Conservation (phyloP, 2,797 vertebrate species). For the Pseudopleuronectes americanus region DNA sequence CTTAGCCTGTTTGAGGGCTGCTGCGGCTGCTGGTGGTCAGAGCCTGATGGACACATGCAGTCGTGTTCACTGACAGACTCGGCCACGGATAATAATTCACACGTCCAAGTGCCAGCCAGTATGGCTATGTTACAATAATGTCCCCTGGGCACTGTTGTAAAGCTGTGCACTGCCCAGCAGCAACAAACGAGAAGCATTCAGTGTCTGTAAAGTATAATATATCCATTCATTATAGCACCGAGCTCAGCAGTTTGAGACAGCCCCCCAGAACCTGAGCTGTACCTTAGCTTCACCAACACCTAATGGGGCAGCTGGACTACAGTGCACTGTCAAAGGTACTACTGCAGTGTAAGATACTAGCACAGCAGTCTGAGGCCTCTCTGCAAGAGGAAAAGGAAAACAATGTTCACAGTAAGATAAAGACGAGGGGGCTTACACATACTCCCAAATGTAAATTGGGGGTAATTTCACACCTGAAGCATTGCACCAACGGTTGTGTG, state of each 20-base stretch:
- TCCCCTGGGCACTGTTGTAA: conserved; percentile 58
- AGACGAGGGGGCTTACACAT: conserved; percentile 29
- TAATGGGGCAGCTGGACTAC: conserved; percentile 48
- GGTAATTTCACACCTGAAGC: conserved; percentile 79
- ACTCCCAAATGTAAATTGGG: conserved; percentile 59
- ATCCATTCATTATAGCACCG: conserved; percentile 53
- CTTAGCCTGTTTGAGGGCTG: conserved; percentile 34
- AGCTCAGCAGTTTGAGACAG: conserved; percentile 50
- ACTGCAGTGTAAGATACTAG: conserved; percentile 27
- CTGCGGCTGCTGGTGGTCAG: conserved; percentile 46
- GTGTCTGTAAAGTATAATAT: conserved; percentile 50
- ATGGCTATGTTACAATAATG: conserved; percentile 44
- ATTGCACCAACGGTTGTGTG: conserved; percentile 64
- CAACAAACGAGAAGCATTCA: conserved; percentile 57
- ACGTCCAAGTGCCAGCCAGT: conserved; percentile 63
- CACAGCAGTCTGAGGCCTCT: conserved; percentile 14
- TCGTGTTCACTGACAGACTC: conserved; percentile 60
- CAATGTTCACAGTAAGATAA: conserved; percentile 35
- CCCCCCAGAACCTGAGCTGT: conserved; percentile 35
- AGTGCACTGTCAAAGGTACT: conserved; percentile 20
- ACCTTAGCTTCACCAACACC: conserved; percentile 25
- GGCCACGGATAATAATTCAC: conserved; percentile 57
- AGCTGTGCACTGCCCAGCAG: conserved; percentile 45
- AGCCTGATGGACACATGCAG: conserved; percentile 62
- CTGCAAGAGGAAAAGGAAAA: conserved; percentile 30